Evolutionary conservation across 2,888 invertebrate species (phyloP), one percentile per base, ranked within the genome.

Genomic region (Leptinotarsa rubiginosa): DNA sequence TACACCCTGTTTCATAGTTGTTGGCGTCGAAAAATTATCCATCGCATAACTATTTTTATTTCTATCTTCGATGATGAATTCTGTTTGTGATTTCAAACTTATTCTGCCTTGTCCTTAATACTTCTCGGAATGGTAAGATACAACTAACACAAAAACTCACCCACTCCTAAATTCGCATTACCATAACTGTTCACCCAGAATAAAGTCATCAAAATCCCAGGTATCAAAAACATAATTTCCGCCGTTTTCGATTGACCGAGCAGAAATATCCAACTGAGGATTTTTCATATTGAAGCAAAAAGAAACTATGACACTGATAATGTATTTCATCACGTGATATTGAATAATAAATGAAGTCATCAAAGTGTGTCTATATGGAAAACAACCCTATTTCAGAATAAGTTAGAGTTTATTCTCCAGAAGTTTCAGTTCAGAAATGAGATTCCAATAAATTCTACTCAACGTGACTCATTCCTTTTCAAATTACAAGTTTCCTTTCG

Each of bases 401-500:
- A 56, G 7, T 62, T 18, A 62, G 31, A 62, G 41, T 7, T 41
- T 5, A 31, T 62, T 62, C 31, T 62, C n/a, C 31, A 16, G 62
- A 62, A 3, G 2, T n/a, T 31, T n/a, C 7, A 7, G 4, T 31
- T 41, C 31, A n/a, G 31, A 62, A 31, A 31, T 31, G 7, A 13
- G 62, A 62, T 18, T 62, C n/a, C n/a, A 62, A 62, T n/a, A 18
- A 62, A 62, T n/a, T 16, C 25, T 31, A n/a, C 18, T 31, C n/a
- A 41, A 0, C 16, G 62, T 41, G 62, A 25, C n/a, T 62, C 10
- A 25, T 41, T 2, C 10, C 41, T n/a, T 13, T 62, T 62, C 41
- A 41, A 62, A 62, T 62, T 62, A 62, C 62, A 62, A 62, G 41
- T 41, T 62, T 31, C 2, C 62, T 41, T 31, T 62, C n/a, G 31